Conservation (phyloP, 2,113 vertebrate species). For the Arizona elegans region DNA sequence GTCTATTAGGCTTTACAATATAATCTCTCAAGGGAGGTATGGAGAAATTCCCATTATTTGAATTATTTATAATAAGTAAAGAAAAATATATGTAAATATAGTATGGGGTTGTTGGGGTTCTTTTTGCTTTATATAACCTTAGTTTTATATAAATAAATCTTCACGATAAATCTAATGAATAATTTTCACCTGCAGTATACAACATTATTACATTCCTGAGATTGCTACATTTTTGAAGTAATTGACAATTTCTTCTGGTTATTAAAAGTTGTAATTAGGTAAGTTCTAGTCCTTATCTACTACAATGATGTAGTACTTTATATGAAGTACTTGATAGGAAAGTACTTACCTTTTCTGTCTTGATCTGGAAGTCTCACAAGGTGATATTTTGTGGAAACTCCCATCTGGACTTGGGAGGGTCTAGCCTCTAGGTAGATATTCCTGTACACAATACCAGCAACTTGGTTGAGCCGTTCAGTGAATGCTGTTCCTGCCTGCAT, state of each 20-base stretch:
- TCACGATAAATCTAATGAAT: background rate
- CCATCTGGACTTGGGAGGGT: background rate
- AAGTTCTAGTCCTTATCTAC: background rate
- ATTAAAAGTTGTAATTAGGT: background rate
- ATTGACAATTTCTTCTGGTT: background rate
- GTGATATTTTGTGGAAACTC: background rate
- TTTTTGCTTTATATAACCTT: background rate
- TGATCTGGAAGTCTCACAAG: background rate
- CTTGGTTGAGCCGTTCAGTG: background rate
- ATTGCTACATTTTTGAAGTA: background rate
- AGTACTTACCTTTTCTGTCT: background rate
- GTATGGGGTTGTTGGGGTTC: background rate
- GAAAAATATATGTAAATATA: slow-evolving; percentile 21
- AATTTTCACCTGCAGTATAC: background rate
- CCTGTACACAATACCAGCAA: background rate
- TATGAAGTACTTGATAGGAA: background rate
- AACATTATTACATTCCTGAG: background rate
- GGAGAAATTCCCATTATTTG: slow-evolving; percentile 18
- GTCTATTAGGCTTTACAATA: slow-evolving; percentile 28
- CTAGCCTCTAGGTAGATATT: background rate
- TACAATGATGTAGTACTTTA: background rate
- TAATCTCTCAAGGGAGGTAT: slow-evolving; percentile 20
- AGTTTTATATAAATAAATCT: background rate
- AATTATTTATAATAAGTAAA: slow-evolving; percentile 35
- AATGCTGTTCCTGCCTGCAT: background rate